Evolutionary conservation across 2,797 vertebrate species (phyloP), one percentile per base, ranked within the genome.

Genomic region (Caiman crocodilus): DNA sequence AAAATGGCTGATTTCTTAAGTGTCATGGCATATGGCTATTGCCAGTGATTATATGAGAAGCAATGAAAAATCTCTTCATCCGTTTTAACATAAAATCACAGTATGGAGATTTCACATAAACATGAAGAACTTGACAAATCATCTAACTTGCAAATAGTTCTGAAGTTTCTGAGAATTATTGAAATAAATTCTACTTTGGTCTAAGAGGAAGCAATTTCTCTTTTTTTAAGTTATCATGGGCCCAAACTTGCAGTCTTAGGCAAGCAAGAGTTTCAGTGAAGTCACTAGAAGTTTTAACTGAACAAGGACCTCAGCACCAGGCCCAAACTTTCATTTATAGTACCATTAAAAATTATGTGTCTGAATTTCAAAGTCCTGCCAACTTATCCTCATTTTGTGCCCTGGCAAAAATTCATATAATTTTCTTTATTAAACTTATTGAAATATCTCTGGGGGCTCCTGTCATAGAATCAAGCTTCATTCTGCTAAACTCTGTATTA

Each of bases 1-100:
- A 23, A 2, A 28, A 50, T 1, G 0, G 0, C 73, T 88, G 23
- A 5, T 1, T 4, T 6, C 3, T 2, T 50, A 28, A 6, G 42
- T 32, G 14, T 35, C 35, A 23, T 17, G 42, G n/a, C 17, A 6
- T 17, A 25, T 28, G 4, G 4, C 4, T n/a, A 17, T 3, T 14
- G 65, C 1, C 28, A 64, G 30, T 4, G 14, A 1, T 3, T 4
- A 0, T 7, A 15, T 79, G 30, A 76, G n/a, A 84, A 82, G n/a
- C 10, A 4, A 28, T 17, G 18, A 85, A 65, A 81, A 8, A 3
- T 84, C 5, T 74, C 5, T 88, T 84, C 30, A 61, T 8, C 0
- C 12, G 0, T 77, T 91, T 81, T 23, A 79, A 55, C n/a, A 15
- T 75, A 50, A 50, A 91, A 4, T 1, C 8, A 5, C 4, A 76